Evolutionary conservation across 1,140 invertebrate genomes (phyloP).

Genomic region (Drosophila nasuta): DNA sequence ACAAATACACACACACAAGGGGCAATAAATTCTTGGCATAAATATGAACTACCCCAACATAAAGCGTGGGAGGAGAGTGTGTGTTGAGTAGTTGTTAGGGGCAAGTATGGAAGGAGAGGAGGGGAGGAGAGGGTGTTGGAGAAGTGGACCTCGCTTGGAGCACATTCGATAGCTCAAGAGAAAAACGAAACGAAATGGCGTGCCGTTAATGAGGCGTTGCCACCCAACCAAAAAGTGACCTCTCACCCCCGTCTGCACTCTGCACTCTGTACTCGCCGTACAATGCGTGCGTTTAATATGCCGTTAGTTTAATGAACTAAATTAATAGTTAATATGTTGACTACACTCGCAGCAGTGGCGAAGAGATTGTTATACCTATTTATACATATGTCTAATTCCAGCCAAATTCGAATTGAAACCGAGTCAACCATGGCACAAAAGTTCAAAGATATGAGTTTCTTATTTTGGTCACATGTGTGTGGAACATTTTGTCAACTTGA

Average conservation of each 20-base stretch:
- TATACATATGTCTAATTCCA: not conserved
- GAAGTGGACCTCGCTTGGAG: not conserved
- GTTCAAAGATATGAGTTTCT: constrained; percentile 1
- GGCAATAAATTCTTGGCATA: constrained; percentile 68
- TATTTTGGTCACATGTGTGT: constrained; percentile 19
- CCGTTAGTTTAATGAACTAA: constrained; percentile 65
- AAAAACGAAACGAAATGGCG: constrained; percentile 54
- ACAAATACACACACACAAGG: constrained; percentile 22
- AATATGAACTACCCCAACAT: constrained; percentile 55
- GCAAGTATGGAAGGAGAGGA: no score
- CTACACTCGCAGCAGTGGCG: not conserved
- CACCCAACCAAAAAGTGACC: constrained; percentile 24
- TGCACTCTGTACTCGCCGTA: not conserved
- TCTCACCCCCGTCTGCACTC: no score
- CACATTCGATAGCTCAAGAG: not conserved
- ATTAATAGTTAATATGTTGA: constrained; percentile 59
- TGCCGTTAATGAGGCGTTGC: constrained; percentile 66
- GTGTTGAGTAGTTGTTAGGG: not conserved
- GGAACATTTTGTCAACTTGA: constrained; percentile 41
- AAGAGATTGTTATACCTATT: constrained; percentile 13
- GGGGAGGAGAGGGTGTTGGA: not conserved
- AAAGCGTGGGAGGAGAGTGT: not conserved
- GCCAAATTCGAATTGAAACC: constrained; percentile 14
- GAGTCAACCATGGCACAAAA: constrained; percentile 26
- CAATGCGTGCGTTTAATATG: constrained; percentile 69